Base-by-base conservation (phyloP, 2,888 invertebrate genomes). In the Sinohyriopsis cumingii region DNA sequence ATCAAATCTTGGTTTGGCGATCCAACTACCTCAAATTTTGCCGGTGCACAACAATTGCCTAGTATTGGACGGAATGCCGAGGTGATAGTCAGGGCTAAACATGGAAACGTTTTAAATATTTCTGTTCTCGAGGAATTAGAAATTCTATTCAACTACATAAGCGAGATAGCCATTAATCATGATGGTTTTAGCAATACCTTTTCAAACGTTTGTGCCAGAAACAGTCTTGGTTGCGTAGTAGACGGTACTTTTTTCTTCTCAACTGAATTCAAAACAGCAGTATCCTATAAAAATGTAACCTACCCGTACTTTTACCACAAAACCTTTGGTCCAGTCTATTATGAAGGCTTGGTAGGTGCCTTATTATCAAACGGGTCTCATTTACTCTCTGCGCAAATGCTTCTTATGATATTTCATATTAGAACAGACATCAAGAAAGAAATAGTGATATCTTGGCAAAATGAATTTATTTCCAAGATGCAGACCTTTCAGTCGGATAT, bases 71-170 rank as follows among this genome's bases (percentile, higher is more conserved):
- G 62, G 22, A 72, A 68, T 66, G 75, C 70, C 18, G 67, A 65
- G 28, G 54, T 80, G 33, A 69, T 76, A 54, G 65, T 80, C 25
- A 69, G 55, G 63, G 61, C 72, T 5, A 65, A 63, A 24, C 19
- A 54, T 25, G 76, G 75, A 20, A 68, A 75, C 53, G 54, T 76
- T 55, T 67, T 78, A 57, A 72, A 66, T 55, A 18, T 53, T 15
- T 53, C 61, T 20, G 63, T 67, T 24, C 62, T 78, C 7, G 33
- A 24, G 15, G 77, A 80, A 53, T 72, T 80, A 3, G 60, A 59
- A 53, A 20, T 20, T n/a, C 54, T 78, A 9, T 25, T 69, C 59
- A n/a, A 22, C 22, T n/a, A 65, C 53, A 64, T 80, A 63, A 63
- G 63, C 22, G 61, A 68, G n/a, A 69, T 59, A 4, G 63, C 69